phyloP scores from a whole-genome alignment of 2,888 invertebrate species.

The Scrobipalpa costella region DNA sequence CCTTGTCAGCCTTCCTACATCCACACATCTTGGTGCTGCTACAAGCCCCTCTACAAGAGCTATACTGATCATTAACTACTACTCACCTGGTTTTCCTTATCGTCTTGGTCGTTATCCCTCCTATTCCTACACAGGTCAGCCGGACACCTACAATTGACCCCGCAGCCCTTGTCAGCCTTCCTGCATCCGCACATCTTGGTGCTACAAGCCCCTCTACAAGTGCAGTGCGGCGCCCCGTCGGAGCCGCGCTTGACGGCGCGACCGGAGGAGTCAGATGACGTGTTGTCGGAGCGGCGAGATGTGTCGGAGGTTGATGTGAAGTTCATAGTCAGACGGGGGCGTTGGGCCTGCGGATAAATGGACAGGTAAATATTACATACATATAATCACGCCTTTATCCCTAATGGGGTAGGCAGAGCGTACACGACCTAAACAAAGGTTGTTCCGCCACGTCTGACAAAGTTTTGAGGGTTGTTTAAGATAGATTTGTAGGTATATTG shows the following conservation, averaged over 20 bases:
- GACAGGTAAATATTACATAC: background rate
- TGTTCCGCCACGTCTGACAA: no score
- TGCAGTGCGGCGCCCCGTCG: constrained; percentile 82
- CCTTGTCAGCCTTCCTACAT: constrained; percentile 73
- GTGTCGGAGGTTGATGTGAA: constrained; percentile 45
- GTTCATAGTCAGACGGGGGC: constrained; percentile 68
- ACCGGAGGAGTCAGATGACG: constrained; percentile 21
- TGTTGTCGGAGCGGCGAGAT: constrained; percentile 27
- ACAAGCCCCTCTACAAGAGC: background rate
- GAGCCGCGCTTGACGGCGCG: constrained; percentile 76
- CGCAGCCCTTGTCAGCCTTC: constrained; percentile 72
- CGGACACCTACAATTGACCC: constrained; percentile 77
- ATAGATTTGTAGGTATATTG: no score
- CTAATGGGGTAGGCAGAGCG: no score
- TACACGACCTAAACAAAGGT: no score
- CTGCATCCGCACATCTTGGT: constrained; percentile 82
- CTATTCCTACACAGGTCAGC: constrained; percentile 65
- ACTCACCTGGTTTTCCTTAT: constrained; percentile 58
- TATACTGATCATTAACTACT: background rate
- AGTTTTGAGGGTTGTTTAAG: no score
- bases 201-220: constrained; percentile 81
- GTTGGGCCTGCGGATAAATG: constrained; percentile 54
- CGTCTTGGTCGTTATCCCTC: constrained; percentile 56
- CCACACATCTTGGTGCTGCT: constrained; percentile 78
- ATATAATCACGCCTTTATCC: no score